These are phyloP conservation scores for Coendou prehensilis DNA, from an alignment of 2,797 vertebrate species.

Conservation along the genomic window DNA sequence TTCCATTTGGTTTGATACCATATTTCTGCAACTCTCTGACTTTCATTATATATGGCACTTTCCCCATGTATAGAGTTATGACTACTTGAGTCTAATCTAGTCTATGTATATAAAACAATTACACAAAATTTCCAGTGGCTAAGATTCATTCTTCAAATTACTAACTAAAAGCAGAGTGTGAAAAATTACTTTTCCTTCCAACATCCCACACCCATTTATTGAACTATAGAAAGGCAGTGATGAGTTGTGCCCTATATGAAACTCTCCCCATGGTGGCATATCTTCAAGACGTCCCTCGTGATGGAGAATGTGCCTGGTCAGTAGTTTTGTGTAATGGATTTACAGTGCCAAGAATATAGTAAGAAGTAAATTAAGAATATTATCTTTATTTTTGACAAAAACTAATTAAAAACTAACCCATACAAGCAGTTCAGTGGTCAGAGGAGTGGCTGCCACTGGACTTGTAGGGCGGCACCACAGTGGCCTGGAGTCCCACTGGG, in stretches of 20 bases:
- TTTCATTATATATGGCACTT: conserved; percentile 3
- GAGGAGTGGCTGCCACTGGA: neutral
- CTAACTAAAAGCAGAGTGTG: neutral
- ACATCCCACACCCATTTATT: neutral
- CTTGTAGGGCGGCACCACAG: neutral
- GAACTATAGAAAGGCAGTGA: neutral
- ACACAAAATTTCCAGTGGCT: neutral
- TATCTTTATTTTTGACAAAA: conserved; percentile 38
- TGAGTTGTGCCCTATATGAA: neutral
- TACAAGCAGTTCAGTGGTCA: neutral
- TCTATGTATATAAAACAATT: conserved; percentile 7
- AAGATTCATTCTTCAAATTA: neutral
- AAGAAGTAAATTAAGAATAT: neutral
- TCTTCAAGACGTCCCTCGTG: neutral
- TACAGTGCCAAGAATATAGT: neutral
- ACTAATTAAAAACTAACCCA: neutral
- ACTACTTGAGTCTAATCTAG: neutral
- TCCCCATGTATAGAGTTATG: neutral
- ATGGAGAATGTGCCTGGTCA: neutral
- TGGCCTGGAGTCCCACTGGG: no score
- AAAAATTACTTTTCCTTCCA: neutral
- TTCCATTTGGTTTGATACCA: no score
- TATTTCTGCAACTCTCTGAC: neutral
- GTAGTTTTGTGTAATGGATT: neutral
- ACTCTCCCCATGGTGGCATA: neutral